These are phyloP conservation scores for Rhinogobius similis DNA, from an alignment of 2,113 vertebrate species.

Conservation along the genomic window DNA sequence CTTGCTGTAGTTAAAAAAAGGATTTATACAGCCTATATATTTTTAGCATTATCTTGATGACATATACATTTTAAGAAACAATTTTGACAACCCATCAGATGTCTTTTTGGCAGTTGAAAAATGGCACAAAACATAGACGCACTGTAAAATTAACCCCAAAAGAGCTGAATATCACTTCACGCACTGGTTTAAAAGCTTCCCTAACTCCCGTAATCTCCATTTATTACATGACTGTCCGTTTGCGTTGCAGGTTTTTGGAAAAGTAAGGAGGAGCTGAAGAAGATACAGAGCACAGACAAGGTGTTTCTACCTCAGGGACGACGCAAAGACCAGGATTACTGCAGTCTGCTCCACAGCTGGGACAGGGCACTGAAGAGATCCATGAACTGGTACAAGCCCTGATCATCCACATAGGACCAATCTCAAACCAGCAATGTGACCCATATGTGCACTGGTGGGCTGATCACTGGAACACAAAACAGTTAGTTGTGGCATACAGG, in stretches of 20 bases:
- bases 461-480: neutral
- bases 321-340: slow-evolving; percentile 1
- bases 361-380: slow-evolving; percentile 83
- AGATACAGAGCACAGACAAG: slow-evolving; percentile 77
- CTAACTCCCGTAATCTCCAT: no score
- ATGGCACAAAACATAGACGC: no score
- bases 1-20: no score
- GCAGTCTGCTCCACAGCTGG: slow-evolving; percentile 83
- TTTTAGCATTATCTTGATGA: no score
- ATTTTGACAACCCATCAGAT: no score
- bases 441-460: neutral
- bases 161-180: no score
- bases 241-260: slow-evolving; percentile 85
- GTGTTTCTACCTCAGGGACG: slow-evolving; percentile 81
- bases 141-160: no score
- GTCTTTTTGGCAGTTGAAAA: no score
- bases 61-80: no score
- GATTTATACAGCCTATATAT: no score
- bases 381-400: slow-evolving; percentile 85
- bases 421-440: neutral
- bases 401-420: slow-evolving; percentile 24
- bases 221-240: neutral
- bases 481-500: neutral
- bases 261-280: slow-evolving; percentile 87
- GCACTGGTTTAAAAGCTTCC: no score